These are phyloP conservation scores for Tragelaphus oryx DNA, from an alignment of 2,797 vertebrate genomes.

Conservation along the genomic window DNA sequence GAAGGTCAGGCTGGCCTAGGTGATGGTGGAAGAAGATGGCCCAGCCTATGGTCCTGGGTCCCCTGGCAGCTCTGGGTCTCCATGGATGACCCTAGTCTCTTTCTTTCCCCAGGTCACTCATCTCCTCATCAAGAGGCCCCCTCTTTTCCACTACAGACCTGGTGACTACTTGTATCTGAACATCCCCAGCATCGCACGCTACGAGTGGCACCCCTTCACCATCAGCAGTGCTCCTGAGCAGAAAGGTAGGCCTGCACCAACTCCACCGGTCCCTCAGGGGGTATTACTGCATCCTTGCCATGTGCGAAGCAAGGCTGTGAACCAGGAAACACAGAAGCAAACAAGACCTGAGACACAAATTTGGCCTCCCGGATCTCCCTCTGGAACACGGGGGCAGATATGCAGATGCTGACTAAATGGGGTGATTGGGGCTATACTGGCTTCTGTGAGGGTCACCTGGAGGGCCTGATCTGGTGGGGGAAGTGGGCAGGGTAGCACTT, in stretches of 20 bases:
- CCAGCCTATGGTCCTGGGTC: neutral
- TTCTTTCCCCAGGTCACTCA: conserved; percentile 88
- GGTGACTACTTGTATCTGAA: conserved; percentile 94
- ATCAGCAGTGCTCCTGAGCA: conserved; percentile 95
- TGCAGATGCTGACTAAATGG: neutral
- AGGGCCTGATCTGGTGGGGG: neutral
- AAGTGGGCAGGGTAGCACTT: neutral
- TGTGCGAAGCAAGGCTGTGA: neutral
- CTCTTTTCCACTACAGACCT: conserved; percentile 89
- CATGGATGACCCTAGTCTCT: neutral
- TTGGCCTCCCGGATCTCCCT: neutral
- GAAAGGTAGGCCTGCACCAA: conserved; percentile 77
- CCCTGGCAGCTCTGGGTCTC: neutral
- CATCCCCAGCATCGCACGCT: conserved; percentile 88
- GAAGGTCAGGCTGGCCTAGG: neutral
- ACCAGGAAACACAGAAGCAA: neutral
- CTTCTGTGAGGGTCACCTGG: neutral
- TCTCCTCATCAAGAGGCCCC: conserved; percentile 88
- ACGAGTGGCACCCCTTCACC: conserved; percentile 94
- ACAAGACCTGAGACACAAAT: neutral
- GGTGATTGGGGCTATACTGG: neutral
- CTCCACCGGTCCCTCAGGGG: fast-evolving
- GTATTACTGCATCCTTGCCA: fast-evolving
- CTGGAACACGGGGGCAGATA: neutral
- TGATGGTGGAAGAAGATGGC: neutral